Evolutionary conservation across 53 echinoderm and acorn worm genomes (phyloP).

Genomic region (Henricia sp.): DNA sequence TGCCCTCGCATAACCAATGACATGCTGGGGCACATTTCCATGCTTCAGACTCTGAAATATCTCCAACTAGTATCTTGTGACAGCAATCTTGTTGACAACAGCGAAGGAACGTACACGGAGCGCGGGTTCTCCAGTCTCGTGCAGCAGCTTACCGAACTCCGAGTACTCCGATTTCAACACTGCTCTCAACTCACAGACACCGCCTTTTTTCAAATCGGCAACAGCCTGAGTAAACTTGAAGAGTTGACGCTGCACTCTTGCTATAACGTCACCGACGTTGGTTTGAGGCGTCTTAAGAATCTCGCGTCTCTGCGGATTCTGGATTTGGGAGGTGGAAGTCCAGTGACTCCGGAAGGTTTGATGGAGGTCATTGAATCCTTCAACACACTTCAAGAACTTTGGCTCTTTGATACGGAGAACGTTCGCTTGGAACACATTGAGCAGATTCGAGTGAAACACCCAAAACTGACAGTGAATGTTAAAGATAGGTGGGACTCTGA

Average conservation of each 20-base stretch:
- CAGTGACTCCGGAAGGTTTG: slow-evolving; percentile 33
- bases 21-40: slow-evolving; percentile 49
- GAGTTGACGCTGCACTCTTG: slow-evolving; percentile 53
- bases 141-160: slow-evolving; percentile 41
- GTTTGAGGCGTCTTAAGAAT: slow-evolving; percentile 44
- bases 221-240: slow-evolving; percentile 50
- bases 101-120: slow-evolving; percentile 49
- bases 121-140: slow-evolving; percentile 49
- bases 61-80: slow-evolving; percentile 44
- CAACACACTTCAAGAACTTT: slow-evolving; percentile 34
- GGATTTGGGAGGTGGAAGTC: slow-evolving; percentile 40
- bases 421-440: slow-evolving; percentile 32
- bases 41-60: slow-evolving; percentile 26
- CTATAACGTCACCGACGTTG: slow-evolving; percentile 49
- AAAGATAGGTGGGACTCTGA: slow-evolving; percentile 41
- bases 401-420: slow-evolving; percentile 46
- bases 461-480: slow-evolving; percentile 24
- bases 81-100: slow-evolving; percentile 25
- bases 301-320: slow-evolving; percentile 34
- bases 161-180: slow-evolving; percentile 54
- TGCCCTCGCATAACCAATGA: slow-evolving; percentile 46
- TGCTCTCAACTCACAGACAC: slow-evolving; percentile 57
- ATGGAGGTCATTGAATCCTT: slow-evolving; percentile 32
- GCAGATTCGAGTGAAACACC: slow-evolving; percentile 11
- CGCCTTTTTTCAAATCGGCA: slow-evolving; percentile 40